phyloP scores from a whole-genome alignment of 30 jellyfish, hydroid and myxozoan species.

The Hydra vulgaris region DNA sequence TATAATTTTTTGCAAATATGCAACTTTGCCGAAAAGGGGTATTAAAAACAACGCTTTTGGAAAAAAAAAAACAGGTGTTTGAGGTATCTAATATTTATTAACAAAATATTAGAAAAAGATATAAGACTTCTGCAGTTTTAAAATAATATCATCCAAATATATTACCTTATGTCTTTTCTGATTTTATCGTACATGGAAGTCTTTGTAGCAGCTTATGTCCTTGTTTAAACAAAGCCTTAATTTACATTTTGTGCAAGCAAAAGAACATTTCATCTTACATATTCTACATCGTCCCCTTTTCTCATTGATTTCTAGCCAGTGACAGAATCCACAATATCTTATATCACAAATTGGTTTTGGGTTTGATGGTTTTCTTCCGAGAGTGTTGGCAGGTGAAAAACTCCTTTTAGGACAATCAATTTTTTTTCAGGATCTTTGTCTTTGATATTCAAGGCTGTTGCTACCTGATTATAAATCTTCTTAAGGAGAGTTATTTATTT shows the following conservation, averaged over 20 bases:
- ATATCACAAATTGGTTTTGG: conserved; percentile 29
- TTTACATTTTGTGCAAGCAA: conserved; percentile 35
- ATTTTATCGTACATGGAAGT: conserved; percentile 25
- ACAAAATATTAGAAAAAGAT: background rate
- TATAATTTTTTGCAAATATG: background rate
- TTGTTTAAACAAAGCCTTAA: conserved; percentile 31
- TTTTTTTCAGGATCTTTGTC: conserved; percentile 17
- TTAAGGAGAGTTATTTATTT: no score
- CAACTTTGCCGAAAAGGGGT: conserved; percentile 6
- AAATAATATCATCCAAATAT: background rate
- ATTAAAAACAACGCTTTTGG: background rate
- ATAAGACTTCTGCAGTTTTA: background rate
- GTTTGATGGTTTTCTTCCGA: conserved; percentile 24
- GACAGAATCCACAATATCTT: conserved; percentile 30
- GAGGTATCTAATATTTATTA: background rate
- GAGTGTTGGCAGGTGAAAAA: conserved; percentile 12
- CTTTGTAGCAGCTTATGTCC: conserved; percentile 45
- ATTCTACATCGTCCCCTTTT: conserved; percentile 36
- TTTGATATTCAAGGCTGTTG: background rate
- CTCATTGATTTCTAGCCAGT: conserved; percentile 30
- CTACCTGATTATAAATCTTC: no score
- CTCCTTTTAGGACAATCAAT: conserved; percentile 35
- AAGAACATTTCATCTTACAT: conserved; percentile 26
- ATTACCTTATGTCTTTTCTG: background rate
- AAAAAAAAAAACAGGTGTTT: background rate